Base-by-base conservation (phyloP, 2,113 vertebrate species). In the Camelus dromedarius region DNA sequence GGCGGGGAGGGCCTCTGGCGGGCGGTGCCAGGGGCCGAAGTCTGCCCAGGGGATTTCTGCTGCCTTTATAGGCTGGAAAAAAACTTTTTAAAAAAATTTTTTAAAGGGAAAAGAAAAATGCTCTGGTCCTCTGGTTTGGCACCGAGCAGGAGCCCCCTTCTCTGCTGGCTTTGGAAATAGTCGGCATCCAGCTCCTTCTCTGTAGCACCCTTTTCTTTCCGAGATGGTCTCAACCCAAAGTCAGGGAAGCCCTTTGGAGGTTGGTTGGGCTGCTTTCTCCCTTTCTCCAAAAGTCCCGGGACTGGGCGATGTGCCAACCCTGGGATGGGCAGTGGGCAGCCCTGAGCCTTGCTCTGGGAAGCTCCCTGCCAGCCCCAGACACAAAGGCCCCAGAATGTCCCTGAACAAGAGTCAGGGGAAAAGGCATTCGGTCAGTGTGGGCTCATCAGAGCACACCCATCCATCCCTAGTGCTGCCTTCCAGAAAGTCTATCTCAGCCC, bases 1-100 rank as follows among this genome's bases (percentile, higher is more conserved):
- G 8, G 12, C 11, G 1, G 0, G 18, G n/a, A 85, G 50, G 28
- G 18, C 38, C 75, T 11, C 72, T 16, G 42, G 14, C 20, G 0
- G 20, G 48, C 1, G 3, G 62, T 10, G 3, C 46, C 80, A 20
- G 12, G 12, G 24, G 42, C 10, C 3, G 0, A 2, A 50, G 38
- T 89, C 32, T 35, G 20, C 58, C 46, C 19, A 19, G 46, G 26
- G 52, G 58, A 16, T 54, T 35, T 88, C 89, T 89, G 48, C 54
- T 30, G 62, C 2, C 26, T 91, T 72, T 62, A 14, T 13, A 73
- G 54, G 50, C 18, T 96, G 50, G n/a, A 82, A 66, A 85, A 67
- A 69, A 42, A 42, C 38, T 42, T 42, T 4, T 42, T 42, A 4
- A 42, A 42, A 42, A 42, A 42, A 42, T 5, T 42, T 42, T 42